A percentile compares a stretch with the other conserved stretches of the same genome.
These are phyloP conservation scores for Heliconius melpomene DNA, from an alignment of 1,140 invertebrate genomes.

Conservation along the genomic window DNA sequence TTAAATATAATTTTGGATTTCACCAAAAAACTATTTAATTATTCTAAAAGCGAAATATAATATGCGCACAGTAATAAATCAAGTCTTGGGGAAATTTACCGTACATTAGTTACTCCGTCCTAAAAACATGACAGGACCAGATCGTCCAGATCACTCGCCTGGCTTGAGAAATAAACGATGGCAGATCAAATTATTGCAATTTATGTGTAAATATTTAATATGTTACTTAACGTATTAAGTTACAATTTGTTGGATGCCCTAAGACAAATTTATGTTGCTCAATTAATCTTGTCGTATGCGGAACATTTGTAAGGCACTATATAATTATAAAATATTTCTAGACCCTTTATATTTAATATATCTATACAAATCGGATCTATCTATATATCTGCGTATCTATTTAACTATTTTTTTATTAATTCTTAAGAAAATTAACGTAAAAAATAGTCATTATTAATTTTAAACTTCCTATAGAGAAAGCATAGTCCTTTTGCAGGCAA, in stretches of 20 bases:
- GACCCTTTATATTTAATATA: too few species aligned
- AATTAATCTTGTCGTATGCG: conserved; percentile 12
- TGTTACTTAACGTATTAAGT: conserved; percentile 30
- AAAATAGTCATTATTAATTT: too few species aligned
- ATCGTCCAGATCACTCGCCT: conserved; percentile 33
- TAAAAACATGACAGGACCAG: conserved; percentile 34
- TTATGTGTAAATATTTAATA: conserved; percentile 33
- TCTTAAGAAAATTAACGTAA: too few species aligned
- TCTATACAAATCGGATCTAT: too few species aligned
- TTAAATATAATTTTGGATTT: background rate
- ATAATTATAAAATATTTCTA: background rate
- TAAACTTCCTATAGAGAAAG: background rate
- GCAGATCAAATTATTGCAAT: conserved; percentile 39
- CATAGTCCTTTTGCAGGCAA: background rate
- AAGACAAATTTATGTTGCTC: conserved; percentile 18
- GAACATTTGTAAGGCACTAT: background rate
- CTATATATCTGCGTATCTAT: too few species aligned
- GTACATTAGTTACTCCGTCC: conserved; percentile 40
- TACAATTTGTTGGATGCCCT: conserved; percentile 25
- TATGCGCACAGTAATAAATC: conserved; percentile 37
- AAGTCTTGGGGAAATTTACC: conserved; percentile 37
- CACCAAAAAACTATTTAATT: background rate
- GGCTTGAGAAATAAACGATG: conserved; percentile 38
- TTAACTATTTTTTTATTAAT: too few species aligned
- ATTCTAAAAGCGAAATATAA: background rate